A percentile compares a stretch with the other conserved stretches of the same genome.
Conservation (phyloP, 2,888 invertebrate genomes). For the Meteorus cinctellus region DNA sequence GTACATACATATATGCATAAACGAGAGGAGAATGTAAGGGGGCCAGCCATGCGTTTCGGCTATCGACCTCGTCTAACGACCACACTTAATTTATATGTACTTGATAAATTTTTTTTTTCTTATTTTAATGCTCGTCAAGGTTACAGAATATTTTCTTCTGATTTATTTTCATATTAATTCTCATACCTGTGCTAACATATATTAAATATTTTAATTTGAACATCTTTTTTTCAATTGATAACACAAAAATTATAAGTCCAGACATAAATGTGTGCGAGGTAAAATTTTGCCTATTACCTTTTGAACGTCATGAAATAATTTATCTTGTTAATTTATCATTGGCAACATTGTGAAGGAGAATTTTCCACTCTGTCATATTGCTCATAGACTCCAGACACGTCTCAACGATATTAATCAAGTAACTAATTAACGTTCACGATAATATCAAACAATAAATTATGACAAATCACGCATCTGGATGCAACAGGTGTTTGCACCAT, state of each 20-base stretch:
- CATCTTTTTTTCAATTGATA: background rate
- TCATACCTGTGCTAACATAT: background rate
- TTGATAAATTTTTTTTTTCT: background rate
- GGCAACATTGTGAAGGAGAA: conserved; percentile 3
- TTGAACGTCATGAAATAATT: background rate
- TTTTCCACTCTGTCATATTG: conserved; percentile 6
- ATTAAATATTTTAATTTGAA: background rate
- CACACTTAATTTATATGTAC: conserved; percentile 20
- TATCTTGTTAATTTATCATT: conserved; percentile 3
- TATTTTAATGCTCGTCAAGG: conserved; percentile 55
- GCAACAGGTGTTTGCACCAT: background rate
- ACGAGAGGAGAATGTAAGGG: conserved; percentile 41
- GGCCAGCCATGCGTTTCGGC: conserved; percentile 71
- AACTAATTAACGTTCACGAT: conserved; percentile 15
- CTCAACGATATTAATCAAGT: conserved; percentile 19
- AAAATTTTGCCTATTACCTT: background rate
- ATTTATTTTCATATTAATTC: conserved; percentile 11
- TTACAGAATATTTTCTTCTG: conserved; percentile 51
- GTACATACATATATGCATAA: conserved; percentile 8
- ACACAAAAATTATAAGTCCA: background rate
- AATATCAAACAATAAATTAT: conserved; percentile 19
- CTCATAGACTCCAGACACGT: background rate
- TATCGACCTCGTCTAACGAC: conserved; percentile 65
- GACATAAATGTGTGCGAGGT: background rate
- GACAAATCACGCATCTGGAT: conserved; percentile 34